phyloP scores from a whole-genome alignment of 2,113 vertebrate species.

The Scortum barcoo region DNA sequence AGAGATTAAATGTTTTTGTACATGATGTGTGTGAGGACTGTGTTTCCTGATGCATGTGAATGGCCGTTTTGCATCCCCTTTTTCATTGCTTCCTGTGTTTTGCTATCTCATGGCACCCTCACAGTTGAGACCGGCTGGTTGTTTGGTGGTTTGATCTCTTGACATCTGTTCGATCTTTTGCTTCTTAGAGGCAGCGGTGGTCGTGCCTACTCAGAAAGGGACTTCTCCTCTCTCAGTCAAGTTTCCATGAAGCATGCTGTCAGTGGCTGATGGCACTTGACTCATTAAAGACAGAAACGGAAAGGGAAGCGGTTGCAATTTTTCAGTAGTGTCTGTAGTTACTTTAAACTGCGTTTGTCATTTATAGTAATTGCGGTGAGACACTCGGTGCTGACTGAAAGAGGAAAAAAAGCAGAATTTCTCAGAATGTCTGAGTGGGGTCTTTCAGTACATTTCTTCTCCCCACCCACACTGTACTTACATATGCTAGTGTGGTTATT shows the following conservation, averaged over 20 bases:
- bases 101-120: conserved; percentile 16
- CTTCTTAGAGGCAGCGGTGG: neutral
- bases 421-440: conserved; percentile 56
- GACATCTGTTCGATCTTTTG: neutral
- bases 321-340: conserved; percentile 21
- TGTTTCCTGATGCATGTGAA: neutral
- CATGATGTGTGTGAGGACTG: neutral
- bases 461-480: conserved; percentile 19
- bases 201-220: neutral
- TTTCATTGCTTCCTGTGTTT: conserved; percentile 28
- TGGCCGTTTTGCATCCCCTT: conserved; percentile 28
- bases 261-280: conserved; percentile 21
- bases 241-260: conserved; percentile 44
- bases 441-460: conserved; percentile 33
- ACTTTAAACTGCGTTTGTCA: conserved; percentile 43
- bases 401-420: conserved; percentile 35
- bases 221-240: neutral
- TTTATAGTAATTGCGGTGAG: conserved; percentile 71
- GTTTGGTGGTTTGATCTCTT: neutral
- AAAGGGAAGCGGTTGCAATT: conserved; percentile 69
- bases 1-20: neutral
- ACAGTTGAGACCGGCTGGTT: conserved; percentile 28
- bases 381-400: conserved; percentile 21
- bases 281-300: conserved; percentile 59
- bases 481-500: conserved; percentile 9